Conservation (phyloP, 2,888 invertebrate species). For the Lymantria dispar region DNA sequence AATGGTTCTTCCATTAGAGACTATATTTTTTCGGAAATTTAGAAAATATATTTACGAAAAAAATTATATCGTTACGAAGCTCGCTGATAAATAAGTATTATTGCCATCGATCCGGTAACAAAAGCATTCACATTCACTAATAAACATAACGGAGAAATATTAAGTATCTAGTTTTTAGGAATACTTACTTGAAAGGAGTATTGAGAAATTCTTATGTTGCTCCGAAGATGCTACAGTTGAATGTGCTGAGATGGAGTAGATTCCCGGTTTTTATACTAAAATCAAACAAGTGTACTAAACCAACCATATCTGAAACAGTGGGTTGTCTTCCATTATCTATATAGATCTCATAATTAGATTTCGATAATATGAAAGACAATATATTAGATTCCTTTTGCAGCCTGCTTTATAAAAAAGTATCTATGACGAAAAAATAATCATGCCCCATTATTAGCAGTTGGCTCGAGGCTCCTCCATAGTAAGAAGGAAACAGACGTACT, state of each 20-base stretch:
- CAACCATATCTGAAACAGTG: conserved; percentile 51
- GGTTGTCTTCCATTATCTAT: conserved; percentile 50
- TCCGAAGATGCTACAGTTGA: conserved; percentile 32
- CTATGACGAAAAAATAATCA: too few relatives aligned
- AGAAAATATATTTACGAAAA: too few relatives aligned
- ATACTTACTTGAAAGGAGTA: conserved; percentile 39
- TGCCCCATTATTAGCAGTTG: too few relatives aligned
- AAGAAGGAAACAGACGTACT: too few relatives aligned
- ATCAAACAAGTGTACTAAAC: conserved; percentile 40
- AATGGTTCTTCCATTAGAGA: too few relatives aligned
- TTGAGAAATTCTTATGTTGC: conserved; percentile 25
- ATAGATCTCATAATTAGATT: conserved; percentile 47
- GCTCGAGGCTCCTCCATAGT: too few relatives aligned
- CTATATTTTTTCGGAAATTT: too few relatives aligned
- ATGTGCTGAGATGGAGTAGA: conserved; percentile 39
- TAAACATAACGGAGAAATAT: neutral
- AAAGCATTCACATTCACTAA: too few relatives aligned
- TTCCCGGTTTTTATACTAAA: conserved; percentile 54
- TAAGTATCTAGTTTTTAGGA: neutral
- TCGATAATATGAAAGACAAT: neutral
- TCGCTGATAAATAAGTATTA: too few relatives aligned
- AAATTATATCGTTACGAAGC: too few relatives aligned
- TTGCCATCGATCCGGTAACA: too few relatives aligned
- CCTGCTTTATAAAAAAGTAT: too few relatives aligned
- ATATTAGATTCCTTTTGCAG: neutral